Conservation (phyloP, 2,113 vertebrate species). For the Zeus faber region DNA sequence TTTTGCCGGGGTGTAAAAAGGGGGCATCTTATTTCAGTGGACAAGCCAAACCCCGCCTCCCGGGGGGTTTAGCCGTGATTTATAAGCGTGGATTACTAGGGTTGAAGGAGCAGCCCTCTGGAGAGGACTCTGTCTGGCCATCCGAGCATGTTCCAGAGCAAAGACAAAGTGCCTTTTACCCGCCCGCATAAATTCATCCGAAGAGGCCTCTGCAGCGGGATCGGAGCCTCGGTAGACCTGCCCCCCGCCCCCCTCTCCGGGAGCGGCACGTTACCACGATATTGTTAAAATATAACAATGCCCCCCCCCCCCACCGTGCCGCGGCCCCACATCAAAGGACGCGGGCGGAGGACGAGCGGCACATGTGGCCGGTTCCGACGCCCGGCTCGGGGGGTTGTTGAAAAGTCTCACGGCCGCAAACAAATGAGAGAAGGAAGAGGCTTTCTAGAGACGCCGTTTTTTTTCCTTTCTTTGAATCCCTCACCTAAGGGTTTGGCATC, state of each 20-base stretch:
- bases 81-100: conserved; percentile 2
- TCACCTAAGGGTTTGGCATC: not conserved
- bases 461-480: not conserved
- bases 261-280: conserved; percentile 1
- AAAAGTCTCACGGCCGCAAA: not conserved
- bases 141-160: not conserved
- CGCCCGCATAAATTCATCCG: not conserved
- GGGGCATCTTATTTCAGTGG: not conserved
- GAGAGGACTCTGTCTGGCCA: not conserved
- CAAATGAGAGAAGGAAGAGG: not conserved
- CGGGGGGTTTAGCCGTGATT: too few relatives aligned
- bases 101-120: not conserved
- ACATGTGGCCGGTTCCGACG: too few relatives aligned
- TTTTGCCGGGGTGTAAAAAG: not conserved
- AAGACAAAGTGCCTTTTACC: not conserved
- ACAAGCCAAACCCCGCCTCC: not conserved
- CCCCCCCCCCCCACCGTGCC: not conserved
- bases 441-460: not conserved
- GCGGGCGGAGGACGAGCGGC: too few relatives aligned
- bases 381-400: too few relatives aligned
- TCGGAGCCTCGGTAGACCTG: not conserved
- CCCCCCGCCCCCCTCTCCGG: not conserved
- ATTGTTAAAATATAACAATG: conserved; percentile 11
- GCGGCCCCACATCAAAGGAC: not conserved
- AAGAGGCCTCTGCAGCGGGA: not conserved